These are phyloP conservation scores for Trypoxylon attenuatum DNA, from an alignment of 2,888 invertebrate species.

Conservation along the genomic window DNA sequence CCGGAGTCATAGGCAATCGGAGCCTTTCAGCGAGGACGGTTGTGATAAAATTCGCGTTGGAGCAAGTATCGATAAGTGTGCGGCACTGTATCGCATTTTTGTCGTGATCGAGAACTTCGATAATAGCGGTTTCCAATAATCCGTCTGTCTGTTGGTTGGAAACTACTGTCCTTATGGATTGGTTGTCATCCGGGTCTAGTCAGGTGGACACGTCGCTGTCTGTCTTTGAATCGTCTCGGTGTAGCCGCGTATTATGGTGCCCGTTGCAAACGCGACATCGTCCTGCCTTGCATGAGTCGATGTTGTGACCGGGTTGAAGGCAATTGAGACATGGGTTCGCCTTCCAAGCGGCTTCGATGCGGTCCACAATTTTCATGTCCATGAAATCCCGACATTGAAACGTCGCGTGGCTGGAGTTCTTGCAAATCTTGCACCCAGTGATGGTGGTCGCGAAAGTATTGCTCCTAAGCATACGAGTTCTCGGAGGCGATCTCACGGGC, in stretches of 20 bases:
- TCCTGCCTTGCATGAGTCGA: background rate
- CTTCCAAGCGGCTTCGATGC: background rate
- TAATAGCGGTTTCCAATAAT: background rate
- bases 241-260: too few species aligned
- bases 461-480: too few species aligned
- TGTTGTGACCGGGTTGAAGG: background rate
- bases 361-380: background rate
- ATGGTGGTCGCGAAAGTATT: background rate
- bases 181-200: too few species aligned
- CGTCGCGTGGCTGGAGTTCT: background rate
- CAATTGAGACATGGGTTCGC: background rate
- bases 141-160: background rate
- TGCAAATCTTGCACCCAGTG: background rate
- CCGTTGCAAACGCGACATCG: too few species aligned
- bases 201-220: too few species aligned
- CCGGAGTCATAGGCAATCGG: too few species aligned
- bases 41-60: constrained; percentile 2
- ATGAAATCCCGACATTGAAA: background rate
- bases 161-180: too few species aligned
- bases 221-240: too few species aligned
- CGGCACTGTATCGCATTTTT: background rate
- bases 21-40: background rate
- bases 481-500: too few species aligned
- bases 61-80: background rate
- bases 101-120: background rate